Base-by-base conservation (phyloP, 2,113 vertebrate species). In the Reinhardtius hippoglossoides region DNA sequence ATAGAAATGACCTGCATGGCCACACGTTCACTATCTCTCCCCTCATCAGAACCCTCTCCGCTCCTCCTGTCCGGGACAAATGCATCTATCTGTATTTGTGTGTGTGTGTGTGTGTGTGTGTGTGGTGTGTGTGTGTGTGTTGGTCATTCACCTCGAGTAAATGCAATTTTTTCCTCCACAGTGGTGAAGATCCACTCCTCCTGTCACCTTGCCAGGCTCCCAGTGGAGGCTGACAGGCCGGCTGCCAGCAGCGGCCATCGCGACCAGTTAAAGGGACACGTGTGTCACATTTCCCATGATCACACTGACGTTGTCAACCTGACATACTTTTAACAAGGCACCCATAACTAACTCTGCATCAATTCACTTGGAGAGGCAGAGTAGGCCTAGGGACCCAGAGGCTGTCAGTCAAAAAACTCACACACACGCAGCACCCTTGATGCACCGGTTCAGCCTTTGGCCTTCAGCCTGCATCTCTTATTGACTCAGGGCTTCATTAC, bases 401-500 rank as follows among this genome's bases (percentile, higher is more conserved):
- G 56, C 74, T 85, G 89, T 87, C 91, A 88, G 52, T 92, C 89
- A 89, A n/a, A 31, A 83, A 61, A 70, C 31, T 31, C n/a, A 72
- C 58, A 73, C 50, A 52, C 72, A 79, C 68, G 62, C 54, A 4
- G 63, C 67, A 81, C 74, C 79, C 85, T 85, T 70, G 83, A 85
- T 69, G 83, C 79, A 54, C 68, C 59, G 76, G 37, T 81, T 84
- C 86, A 82, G 89, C 79, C 82, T 81, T 78, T 92, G 90, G 92
- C 89, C 89, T 90, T 50, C 35, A 86, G 91, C 91, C 90, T 89
- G 88, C 79, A 90, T 89, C 72, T 82, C 73, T 82, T 93, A 92
- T 92, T 92, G 90, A 92, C 91, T 90, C 78, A 54, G 88, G 74
- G 85, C 82, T 92, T 92, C 88, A 91, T 92, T 92, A 90, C 89